Conservation (phyloP, 92 coral and sea anemone genomes). For the Epizoanthus rinbou region DNA sequence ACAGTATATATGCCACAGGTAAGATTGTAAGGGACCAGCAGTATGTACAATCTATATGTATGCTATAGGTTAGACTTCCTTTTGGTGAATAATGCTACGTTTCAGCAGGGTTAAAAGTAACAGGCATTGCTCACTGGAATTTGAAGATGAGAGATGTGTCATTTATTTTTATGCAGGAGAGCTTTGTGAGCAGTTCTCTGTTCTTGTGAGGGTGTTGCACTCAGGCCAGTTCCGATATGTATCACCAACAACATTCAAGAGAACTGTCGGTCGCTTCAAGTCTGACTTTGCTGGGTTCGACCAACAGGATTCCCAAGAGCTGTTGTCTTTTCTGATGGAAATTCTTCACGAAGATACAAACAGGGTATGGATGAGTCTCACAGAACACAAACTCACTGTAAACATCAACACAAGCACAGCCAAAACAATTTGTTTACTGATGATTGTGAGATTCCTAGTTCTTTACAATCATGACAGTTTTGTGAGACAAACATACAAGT, state of each 20-base stretch:
- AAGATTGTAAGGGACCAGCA: too few relatives aligned
- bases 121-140: too few relatives aligned
- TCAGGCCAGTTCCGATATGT: conserved; percentile 85
- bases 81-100: too few relatives aligned
- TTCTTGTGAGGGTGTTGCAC: conserved; percentile 74
- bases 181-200: conserved; percentile 86
- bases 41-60: too few relatives aligned
- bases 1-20: too few relatives aligned
- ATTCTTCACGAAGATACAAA: conserved; percentile 92
- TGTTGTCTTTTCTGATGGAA: conserved; percentile 87
- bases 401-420: not conserved
- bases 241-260: conserved; percentile 85
- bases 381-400: not conserved
- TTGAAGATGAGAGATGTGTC: not conserved
- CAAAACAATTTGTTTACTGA: not conserved
- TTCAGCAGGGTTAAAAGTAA: too few relatives aligned
- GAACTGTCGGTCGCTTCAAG: conserved; percentile 84
- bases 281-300: conserved; percentile 85
- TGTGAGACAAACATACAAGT: not conserved
- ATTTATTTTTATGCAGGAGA: conserved; percentile 59
- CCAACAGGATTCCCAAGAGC: conserved; percentile 98
- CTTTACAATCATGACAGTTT: not conserved
- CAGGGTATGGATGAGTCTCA: conserved; percentile 53
- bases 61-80: too few relatives aligned
- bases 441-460: not conserved